phyloP scores from a whole-genome alignment of 1,140 invertebrate species.

The Helicoverpa armigera region DNA sequence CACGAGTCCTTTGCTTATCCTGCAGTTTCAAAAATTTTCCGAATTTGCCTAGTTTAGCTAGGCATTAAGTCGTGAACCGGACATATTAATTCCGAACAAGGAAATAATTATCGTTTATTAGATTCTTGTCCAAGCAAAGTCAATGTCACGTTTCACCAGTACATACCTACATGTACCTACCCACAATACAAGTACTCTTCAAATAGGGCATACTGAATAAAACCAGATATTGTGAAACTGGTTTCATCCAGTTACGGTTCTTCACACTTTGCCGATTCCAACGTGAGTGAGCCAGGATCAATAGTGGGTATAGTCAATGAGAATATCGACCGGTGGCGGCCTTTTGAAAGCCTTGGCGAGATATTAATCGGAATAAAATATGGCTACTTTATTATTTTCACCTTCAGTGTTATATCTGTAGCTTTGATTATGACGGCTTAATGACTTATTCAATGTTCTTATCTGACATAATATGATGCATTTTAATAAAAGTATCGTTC shows the following conservation, averaged over 20 bases:
- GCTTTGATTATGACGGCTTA: background rate
- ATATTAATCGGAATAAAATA: constrained; percentile 20
- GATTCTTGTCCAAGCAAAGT: constrained; percentile 36
- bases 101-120: constrained; percentile 49
- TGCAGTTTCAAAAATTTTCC: background rate
- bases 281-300: constrained; percentile 18
- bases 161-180: background rate
- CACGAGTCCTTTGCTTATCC: background rate
- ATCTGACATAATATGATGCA: background rate
- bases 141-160: constrained; percentile 52
- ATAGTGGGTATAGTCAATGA: constrained; percentile 17
- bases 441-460: background rate
- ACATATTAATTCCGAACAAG: constrained; percentile 43
- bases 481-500: background rate
- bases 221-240: constrained; percentile 32
- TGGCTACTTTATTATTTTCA: background rate
- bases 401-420: background rate
- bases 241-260: constrained; percentile 39
- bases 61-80: background rate
- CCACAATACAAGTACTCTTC: background rate
- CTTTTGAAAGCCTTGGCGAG: constrained; percentile 22
- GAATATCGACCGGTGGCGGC: constrained; percentile 23
- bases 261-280: constrained; percentile 9
- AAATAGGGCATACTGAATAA: constrained; percentile 35
- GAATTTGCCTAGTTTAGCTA: background rate